Base-by-base conservation (phyloP, 2,113 vertebrate genomes). In the Xenopus borealis region DNA sequence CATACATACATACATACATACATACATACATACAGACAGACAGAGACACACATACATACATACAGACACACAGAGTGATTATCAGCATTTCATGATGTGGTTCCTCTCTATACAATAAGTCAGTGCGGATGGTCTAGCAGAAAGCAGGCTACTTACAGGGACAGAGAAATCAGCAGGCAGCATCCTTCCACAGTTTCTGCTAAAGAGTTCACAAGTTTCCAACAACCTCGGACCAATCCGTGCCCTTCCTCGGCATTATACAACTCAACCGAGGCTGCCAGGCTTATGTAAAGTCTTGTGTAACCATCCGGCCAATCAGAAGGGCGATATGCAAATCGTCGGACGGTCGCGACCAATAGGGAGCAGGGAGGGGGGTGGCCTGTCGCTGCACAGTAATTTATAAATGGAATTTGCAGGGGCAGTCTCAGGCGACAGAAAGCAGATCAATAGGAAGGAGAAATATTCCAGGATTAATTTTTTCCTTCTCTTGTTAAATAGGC, bases 241-340 rank as follows among this genome's bases (percentile, higher is more conserved):
- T 18, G 47, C 71, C 78, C 69, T 72, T 78, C 55, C 75, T 61
- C 17, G 23, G 82, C 79, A 80, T 83, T 87, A 80, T 79, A 85
- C 85, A 80, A 85, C 80, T 83, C 83, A 59, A 61, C 62, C 71
- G 63, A 76, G 70, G 81, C 86, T 82, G 58, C 66, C 82, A 78
- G 66, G 75, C 82, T 91, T 91, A 88, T 88, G 88, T 87, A 85
- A 82, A 85, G 83, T 75, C 81, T 83, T 82, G 85, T 78, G 83
- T 83, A 82, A 76, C 62, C 75, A 64, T 33, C 79, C 74, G 84
- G 67, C 85, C 85, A 86, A 86, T 87, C 59, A 78, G 78, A 75
- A 68, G 73, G 68, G 68, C 78, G 80, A 68, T 69, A 80, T 77
- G 80, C 47, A 76, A 70, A 55, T 55, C 33, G 75, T 72, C 19